Percentiles rank a stretch among this genome's conserved stretches.
Conservation (phyloP, 2,113 vertebrate species). For the Elephantulus edwardii region DNA sequence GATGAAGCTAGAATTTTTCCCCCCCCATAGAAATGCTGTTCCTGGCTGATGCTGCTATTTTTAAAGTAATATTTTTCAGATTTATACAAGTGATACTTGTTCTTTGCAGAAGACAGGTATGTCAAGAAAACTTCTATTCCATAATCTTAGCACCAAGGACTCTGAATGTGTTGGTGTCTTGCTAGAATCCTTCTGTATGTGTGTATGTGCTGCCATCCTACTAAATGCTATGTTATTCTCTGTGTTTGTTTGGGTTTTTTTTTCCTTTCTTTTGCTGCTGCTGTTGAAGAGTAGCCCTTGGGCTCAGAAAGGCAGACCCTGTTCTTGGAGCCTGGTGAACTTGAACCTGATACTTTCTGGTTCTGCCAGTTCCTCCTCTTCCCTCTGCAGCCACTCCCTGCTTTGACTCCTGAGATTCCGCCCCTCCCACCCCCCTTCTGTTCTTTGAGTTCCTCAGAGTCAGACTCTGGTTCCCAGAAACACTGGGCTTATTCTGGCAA, state of each 20-base stretch:
- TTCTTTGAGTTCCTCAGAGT: neutral
- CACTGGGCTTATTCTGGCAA: too few species aligned
- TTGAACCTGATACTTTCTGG: neutral
- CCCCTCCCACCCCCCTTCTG: too few species aligned
- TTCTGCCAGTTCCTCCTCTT: neutral
- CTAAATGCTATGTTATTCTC: rapidly evolving
- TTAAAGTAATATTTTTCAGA: neutral
- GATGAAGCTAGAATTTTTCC: neutral
- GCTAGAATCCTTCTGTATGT: neutral
- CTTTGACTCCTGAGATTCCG: neutral
- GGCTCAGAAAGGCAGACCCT: neutral
- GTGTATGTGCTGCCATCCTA: neutral
- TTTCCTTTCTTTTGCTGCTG: too few species aligned
- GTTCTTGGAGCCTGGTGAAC: neutral
- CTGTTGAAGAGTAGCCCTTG: neutral
- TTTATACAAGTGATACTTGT: neutral
- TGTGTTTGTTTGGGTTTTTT: too few species aligned
- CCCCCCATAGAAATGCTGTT: neutral
- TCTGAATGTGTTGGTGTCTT: too few species aligned
- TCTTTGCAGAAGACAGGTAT: neutral
- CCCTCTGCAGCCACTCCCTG: neutral
- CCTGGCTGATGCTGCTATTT: neutral
- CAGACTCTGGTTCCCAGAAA: neutral
- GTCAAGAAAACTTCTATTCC: neutral
- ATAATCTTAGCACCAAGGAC: too few species aligned